These are phyloP conservation scores for Aethina tumida DNA, from an alignment of 1,140 invertebrate species.

Conservation along the genomic window DNA sequence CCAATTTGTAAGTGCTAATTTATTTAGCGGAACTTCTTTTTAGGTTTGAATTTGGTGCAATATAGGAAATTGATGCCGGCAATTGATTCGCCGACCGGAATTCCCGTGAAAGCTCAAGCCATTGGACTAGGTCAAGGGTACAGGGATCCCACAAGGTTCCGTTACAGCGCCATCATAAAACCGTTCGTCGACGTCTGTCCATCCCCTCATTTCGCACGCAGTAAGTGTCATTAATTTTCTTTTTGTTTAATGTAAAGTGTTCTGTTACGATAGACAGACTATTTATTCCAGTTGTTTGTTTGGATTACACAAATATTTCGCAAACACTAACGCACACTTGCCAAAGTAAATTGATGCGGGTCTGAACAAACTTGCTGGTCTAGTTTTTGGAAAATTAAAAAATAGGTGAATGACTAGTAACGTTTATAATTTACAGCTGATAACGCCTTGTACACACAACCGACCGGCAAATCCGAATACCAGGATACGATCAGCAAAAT, in stretches of 20 bases:
- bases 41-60: slow-evolving; percentile 30
- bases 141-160: slow-evolving; percentile 38
- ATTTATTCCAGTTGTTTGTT: no score
- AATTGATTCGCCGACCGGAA: slow-evolving; percentile 35
- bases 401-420: slow-evolving; percentile 19
- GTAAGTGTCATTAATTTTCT: no score
- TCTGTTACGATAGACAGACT: no score
- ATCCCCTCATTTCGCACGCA: slow-evolving; percentile 30
- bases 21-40: no score
- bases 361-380: no score
- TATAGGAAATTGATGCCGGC: slow-evolving; percentile 38
- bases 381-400: no score
- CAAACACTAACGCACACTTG: no score
- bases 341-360: no score
- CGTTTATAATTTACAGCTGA: slow-evolving; percentile 38
- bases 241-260: no score
- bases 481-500: slow-evolving; percentile 46
- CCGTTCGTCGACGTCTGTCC: slow-evolving; percentile 35
- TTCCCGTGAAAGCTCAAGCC: slow-evolving; percentile 32
- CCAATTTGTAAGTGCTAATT: no score
- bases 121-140: slow-evolving; percentile 35
- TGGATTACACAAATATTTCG: no score
- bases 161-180: slow-evolving; percentile 31
- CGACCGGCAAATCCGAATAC: slow-evolving; percentile 47
- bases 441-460: slow-evolving; percentile 41